Evolutionary conservation across 2,113 vertebrate genomes (phyloP), one percentile per base, ranked within the genome.

Genomic region (Chunga burmeisteri): DNA sequence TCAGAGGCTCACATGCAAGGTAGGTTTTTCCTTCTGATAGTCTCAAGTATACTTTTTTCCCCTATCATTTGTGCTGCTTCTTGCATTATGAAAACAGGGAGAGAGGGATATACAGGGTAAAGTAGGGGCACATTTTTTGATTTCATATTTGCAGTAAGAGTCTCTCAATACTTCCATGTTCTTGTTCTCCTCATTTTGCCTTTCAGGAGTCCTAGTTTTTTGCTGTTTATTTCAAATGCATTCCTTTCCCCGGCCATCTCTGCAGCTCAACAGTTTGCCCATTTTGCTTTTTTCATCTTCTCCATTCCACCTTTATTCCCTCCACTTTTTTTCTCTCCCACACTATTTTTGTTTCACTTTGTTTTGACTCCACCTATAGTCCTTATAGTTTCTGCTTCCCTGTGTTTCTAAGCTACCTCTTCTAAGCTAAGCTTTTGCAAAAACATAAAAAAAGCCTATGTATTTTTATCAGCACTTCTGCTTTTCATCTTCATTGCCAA

Each of bases 401-500:
- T 56, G 52, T 52, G 40, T 59, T 86, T 80, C 70, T 59, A 86
- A 90, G 56, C 78, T 81, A 68, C 44, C 81, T 95, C 94, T 62
- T 58, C 82, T 58, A 93, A 95, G 38, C 62, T 59, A 20, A 86
- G 52, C 44, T 96, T 94, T 86, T 70, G 13, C 29, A 70, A 59
- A 94, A 90, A 71, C 49, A 40, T 49, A 9, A 8, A 74, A 81
- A 82, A 85, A 80, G 13, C 47, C 56, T 14, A 25, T 15, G 61
- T 94, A 75, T 83, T 95, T 97, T 92, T 96, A 93, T 87, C 82
- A 88, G 85, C 72, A 94, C 7, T 38, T 79, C 18, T 85, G 25
- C 73, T 94, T 91, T 95, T 85, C 61, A 88, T 86, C 80, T 95
- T 94, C 72, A 75, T 83, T 93, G 81, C 91, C 86, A 96, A 94